These are phyloP conservation scores for Rallus crepitans DNA, from an alignment of 2,797 vertebrate genomes.

Conservation along the genomic window DNA sequence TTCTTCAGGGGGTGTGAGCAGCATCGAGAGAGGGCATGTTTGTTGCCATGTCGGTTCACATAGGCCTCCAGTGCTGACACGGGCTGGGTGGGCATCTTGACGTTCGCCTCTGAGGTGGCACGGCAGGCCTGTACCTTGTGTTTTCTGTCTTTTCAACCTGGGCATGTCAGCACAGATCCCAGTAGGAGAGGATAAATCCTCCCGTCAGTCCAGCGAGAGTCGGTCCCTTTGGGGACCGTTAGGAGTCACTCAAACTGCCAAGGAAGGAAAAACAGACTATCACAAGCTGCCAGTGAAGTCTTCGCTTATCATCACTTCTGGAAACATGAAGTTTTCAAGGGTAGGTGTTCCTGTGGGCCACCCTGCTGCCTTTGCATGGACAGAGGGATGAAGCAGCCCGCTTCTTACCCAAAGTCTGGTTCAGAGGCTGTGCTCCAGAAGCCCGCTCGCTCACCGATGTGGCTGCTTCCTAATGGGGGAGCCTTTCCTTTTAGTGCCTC, in stretches of 20 bases:
- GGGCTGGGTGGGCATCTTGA: background rate
- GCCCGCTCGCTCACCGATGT: background rate
- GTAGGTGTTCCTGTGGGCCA: background rate
- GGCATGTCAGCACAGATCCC: background rate
- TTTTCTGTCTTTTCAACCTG: background rate
- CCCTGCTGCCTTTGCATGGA: background rate
- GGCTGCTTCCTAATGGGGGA: background rate
- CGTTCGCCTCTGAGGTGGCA: background rate
- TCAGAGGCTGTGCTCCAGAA: background rate
- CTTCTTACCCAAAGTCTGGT: background rate
- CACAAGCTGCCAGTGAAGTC: background rate
- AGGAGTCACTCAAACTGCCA: background rate
- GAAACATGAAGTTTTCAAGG: background rate
- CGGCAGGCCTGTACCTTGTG: background rate
- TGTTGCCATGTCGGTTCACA: background rate
- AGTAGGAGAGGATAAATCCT: background rate
- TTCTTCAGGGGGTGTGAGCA: background rate
- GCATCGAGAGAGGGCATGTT: background rate
- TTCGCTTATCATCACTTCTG: background rate
- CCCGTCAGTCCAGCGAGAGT: background rate
- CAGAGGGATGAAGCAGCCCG: background rate
- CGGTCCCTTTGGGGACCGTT: background rate
- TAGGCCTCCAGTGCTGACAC: background rate
- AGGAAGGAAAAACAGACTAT: background rate
- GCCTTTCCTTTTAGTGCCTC: background rate